Conservation (phyloP, 1,140 invertebrate species). For the Oscheius sp. region DNA sequence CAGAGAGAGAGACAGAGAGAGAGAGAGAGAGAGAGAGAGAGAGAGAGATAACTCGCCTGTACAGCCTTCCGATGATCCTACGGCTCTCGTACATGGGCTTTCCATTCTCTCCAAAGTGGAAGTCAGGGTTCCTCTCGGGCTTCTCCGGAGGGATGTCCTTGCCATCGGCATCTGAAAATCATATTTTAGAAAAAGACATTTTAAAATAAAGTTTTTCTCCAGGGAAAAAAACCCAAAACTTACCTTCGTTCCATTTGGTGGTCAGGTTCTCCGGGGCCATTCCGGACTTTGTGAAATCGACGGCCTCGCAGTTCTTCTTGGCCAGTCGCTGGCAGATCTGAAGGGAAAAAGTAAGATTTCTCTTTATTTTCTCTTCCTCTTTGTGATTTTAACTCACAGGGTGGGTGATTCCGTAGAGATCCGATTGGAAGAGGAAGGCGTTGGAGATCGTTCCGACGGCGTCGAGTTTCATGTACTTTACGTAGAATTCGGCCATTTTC, state of each 20-base stretch:
- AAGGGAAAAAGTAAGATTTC: not conserved
- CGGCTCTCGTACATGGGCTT: slow-evolving; percentile 41
- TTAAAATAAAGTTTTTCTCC: too few species aligned
- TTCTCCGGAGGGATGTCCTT: slow-evolving; percentile 29
- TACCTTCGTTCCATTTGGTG: slow-evolving; percentile 21
- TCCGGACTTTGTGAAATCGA: slow-evolving; percentile 59
- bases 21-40: too few species aligned
- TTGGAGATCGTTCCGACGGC: slow-evolving; percentile 47
- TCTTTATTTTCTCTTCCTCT: too few species aligned
- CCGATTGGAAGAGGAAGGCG: slow-evolving; percentile 46
- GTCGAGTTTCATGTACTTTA: slow-evolving; percentile 49
- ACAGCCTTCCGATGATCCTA: slow-evolving; percentile 9
- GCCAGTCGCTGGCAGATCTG: slow-evolving; percentile 49
- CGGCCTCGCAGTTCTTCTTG: slow-evolving; percentile 43
- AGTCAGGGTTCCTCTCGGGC: slow-evolving; percentile 48
- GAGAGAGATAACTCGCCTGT: too few species aligned
- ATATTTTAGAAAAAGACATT: too few species aligned
- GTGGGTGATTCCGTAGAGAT: slow-evolving; percentile 22
- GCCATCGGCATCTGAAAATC: not conserved
- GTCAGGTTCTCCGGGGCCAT: slow-evolving; percentile 13
- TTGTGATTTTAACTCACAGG: too few species aligned
- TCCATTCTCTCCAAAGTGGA: slow-evolving; percentile 42
- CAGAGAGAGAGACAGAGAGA: too few species aligned
- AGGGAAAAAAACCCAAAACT: too few species aligned
- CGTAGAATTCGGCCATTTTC: slow-evolving; percentile 46